Evolutionary conservation across 2,888 invertebrate species (phyloP).

Genomic region (Melanostoma mellinum): DNA sequence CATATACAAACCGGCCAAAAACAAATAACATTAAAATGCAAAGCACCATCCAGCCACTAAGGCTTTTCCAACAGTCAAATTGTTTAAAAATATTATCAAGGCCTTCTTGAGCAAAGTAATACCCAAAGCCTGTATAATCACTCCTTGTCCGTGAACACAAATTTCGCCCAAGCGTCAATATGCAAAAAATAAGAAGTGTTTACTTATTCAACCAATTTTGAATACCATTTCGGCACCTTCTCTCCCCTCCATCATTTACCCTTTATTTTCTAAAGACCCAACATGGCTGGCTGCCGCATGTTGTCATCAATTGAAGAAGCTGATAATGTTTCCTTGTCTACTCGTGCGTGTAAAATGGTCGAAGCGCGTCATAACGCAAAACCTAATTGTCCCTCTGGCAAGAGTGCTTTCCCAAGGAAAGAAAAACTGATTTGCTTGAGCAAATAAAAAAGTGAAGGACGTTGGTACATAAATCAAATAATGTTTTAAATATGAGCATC

Average conservation of each 20-base stretch:
- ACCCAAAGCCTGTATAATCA: slow-evolving; percentile 16
- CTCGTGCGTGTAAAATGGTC: too few species aligned
- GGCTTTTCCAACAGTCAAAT: too few species aligned
- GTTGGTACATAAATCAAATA: slow-evolving; percentile 47
- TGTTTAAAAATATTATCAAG: background rate
- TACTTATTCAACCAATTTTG: slow-evolving; percentile 7
- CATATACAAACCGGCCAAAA: too few species aligned
- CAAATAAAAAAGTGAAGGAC: slow-evolving; percentile 10
- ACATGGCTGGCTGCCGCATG: background rate
- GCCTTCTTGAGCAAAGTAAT: slow-evolving; percentile 1
- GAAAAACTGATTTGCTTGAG: slow-evolving; percentile 11
- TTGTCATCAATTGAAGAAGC: slow-evolving; percentile 12
- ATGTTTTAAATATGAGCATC: slow-evolving; percentile 49
- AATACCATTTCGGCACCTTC: slow-evolving; percentile 4
- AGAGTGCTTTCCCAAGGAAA: slow-evolving; percentile 12
- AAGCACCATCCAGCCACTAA: too few species aligned
- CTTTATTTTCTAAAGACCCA: too few species aligned
- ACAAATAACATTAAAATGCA: too few species aligned
- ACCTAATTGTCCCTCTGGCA: slow-evolving; percentile 24
- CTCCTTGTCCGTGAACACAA: slow-evolving; percentile 8
- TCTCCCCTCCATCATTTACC: too few species aligned
- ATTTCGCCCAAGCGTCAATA: slow-evolving; percentile 9
- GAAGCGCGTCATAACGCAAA: background rate
- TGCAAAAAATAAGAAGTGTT: slow-evolving; percentile 14
- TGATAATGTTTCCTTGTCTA: background rate